phyloP scores from a whole-genome alignment of 2,888 invertebrate genomes.

The Tribolium freemani region DNA sequence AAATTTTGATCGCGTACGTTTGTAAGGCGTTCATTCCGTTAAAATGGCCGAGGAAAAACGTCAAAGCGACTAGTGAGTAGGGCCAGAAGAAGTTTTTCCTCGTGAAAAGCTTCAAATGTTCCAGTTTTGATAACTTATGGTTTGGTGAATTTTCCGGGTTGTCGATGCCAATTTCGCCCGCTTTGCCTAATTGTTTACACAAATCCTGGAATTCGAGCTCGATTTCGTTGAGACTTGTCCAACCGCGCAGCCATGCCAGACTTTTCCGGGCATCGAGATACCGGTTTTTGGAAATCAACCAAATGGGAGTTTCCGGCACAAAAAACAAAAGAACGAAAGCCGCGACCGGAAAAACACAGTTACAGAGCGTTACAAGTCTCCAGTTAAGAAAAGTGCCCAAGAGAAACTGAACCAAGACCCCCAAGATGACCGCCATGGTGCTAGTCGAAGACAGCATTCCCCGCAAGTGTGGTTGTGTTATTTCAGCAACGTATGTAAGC shows the following conservation, averaged over 20 bases:
- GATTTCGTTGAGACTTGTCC: constrained; percentile 76
- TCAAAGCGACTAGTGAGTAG: constrained; percentile 75
- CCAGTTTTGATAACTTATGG: constrained; percentile 30
- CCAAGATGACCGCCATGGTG: constrained; percentile 80
- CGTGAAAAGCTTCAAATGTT: constrained; percentile 65
- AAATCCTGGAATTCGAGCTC: constrained; percentile 73
- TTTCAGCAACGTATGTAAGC: constrained; percentile 85
- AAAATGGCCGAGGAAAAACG: constrained; percentile 82
- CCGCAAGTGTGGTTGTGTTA: constrained; percentile 83
- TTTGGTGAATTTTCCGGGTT: constrained; percentile 45
- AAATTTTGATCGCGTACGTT: constrained; percentile 83
- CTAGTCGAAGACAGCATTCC: constrained; percentile 82
- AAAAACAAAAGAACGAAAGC: constrained; percentile 77
- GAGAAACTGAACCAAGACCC: constrained; percentile 84
- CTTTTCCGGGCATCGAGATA: constrained; percentile 76
- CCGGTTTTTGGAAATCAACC: constrained; percentile 79
- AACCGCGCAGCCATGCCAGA: constrained; percentile 85
- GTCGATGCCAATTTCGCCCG: constrained; percentile 45
- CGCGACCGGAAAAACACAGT: constrained; percentile 74
- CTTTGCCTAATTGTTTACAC: constrained; percentile 50
- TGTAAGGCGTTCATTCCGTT: constrained; percentile 82
- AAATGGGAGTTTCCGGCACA: constrained; percentile 86
- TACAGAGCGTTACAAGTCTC: constrained; percentile 79
- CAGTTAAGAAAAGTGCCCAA: constrained; percentile 80
- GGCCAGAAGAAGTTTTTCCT: constrained; percentile 78